Evolutionary conservation across 2,113 vertebrate genomes (phyloP).

Genomic region (Lycocorax pyrrhopterus): DNA sequence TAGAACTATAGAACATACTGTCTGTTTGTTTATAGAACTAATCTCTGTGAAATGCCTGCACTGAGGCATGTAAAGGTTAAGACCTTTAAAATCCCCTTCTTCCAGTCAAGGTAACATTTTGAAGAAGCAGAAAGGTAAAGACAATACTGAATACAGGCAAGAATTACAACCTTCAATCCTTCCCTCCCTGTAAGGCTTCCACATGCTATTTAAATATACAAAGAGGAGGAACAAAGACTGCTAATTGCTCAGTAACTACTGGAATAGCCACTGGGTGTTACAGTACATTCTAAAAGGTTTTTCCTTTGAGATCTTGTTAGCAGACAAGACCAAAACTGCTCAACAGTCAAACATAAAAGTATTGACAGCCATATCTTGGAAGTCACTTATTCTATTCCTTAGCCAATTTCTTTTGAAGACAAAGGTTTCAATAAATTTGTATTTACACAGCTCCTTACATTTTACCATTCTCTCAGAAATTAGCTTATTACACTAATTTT

Average conservation of each 20-base stretch:
- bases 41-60: not conserved
- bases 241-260: not conserved
- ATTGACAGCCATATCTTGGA: not conserved
- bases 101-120: not conserved
- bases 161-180: not conserved
- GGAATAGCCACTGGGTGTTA: not conserved
- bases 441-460: not conserved
- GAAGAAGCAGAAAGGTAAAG: not conserved
- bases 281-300: not conserved
- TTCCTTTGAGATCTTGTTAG: not conserved
- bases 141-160: not conserved
- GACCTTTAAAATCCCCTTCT: not conserved
- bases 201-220: not conserved
- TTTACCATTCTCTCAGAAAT: not conserved
- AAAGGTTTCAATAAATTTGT: not conserved
- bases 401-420: not conserved
- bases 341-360: not conserved
- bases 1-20: not conserved
- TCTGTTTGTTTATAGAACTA: not conserved
- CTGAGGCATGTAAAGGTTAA: constrained; percentile 5
- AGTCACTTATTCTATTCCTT: not conserved
- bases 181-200: not conserved
- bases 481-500: not conserved
- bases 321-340: not conserved
- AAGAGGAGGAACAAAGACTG: not conserved